Evolutionary conservation across 2,797 vertebrate genomes (phyloP).

Genomic region (Denticeps clupeoides): DNA sequence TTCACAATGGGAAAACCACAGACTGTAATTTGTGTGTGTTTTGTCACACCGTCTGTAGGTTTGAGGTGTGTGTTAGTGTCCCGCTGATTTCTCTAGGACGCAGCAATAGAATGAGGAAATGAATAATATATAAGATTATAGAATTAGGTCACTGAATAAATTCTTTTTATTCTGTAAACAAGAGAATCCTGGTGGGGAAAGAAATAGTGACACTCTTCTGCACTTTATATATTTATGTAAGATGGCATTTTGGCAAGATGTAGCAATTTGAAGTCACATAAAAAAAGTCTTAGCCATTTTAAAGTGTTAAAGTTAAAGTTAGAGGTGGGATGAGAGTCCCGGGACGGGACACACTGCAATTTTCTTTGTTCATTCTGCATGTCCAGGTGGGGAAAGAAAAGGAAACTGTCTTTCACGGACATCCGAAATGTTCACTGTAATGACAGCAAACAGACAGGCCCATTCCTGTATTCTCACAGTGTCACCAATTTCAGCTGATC

Average conservation of each 20-base stretch:
- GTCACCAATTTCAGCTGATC: background rate
- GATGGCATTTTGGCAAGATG: background rate
- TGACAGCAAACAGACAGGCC: background rate
- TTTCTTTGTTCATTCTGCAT: background rate
- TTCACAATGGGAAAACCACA: background rate
- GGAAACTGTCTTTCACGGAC: background rate
- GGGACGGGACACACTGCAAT: background rate
- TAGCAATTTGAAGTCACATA: background rate
- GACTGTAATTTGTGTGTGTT: background rate
- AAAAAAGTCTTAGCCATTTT: background rate
- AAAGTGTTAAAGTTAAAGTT: background rate
- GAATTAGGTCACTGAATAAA: slow-evolving; percentile 9
- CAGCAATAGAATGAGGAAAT: background rate
- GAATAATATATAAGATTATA: slow-evolving; percentile 8
- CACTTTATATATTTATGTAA: slow-evolving; percentile 10
- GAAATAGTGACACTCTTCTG: background rate
- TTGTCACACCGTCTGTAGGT: background rate
- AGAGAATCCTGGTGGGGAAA: background rate
- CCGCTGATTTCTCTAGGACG: background rate
- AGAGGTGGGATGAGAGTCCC: background rate
- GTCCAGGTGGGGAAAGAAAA: background rate
- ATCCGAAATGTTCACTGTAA: background rate
- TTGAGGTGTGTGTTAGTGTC: background rate
- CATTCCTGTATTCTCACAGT: background rate
- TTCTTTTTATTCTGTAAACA: background rate